These are phyloP conservation scores for Vidua chalybeata DNA, from an alignment of 2,113 vertebrate genomes.

Conservation along the genomic window DNA sequence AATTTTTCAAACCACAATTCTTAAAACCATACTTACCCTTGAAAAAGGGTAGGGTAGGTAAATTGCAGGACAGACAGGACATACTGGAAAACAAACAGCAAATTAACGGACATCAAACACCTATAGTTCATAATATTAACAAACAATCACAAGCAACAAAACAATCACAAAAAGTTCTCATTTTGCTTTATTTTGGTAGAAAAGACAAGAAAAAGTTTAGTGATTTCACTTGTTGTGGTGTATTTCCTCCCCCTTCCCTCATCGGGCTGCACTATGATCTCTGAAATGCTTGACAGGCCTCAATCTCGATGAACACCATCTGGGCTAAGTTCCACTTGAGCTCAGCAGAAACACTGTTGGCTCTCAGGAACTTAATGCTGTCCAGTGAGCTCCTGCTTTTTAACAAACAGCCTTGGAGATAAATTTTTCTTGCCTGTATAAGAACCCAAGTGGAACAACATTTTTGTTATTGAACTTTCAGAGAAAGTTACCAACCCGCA, in stretches of 20 bases:
- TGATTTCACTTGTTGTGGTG: neutral
- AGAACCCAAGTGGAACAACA: neutral
- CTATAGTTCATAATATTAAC: neutral
- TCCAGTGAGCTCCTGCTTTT: neutral
- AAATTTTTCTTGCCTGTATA: neutral
- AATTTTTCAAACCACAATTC: neutral
- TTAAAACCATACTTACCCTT: slow-evolving; percentile 88
- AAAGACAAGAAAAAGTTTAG: neutral
- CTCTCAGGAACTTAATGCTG: neutral
- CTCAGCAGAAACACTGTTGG: neutral
- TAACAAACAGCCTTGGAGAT: neutral
- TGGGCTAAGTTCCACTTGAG: neutral
- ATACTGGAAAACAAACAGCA: slow-evolving; percentile 86
- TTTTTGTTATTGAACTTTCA: neutral
- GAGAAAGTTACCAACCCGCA: neutral
- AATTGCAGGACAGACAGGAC: slow-evolving; percentile 95
- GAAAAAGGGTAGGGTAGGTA: slow-evolving; percentile 96
- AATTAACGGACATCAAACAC: slow-evolving; percentile 50
- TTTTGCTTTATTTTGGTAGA: neutral
- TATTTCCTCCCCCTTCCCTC: neutral
- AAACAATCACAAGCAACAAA: neutral
- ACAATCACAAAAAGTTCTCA: neutral
- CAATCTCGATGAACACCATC: neutral
- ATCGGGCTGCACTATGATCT: neutral
- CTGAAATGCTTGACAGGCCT: neutral